Percentiles rank a stretch among this genome's conserved stretches.
Conservation (phyloP, 1,140 invertebrate species). For the Diuraphis noxia region DNA sequence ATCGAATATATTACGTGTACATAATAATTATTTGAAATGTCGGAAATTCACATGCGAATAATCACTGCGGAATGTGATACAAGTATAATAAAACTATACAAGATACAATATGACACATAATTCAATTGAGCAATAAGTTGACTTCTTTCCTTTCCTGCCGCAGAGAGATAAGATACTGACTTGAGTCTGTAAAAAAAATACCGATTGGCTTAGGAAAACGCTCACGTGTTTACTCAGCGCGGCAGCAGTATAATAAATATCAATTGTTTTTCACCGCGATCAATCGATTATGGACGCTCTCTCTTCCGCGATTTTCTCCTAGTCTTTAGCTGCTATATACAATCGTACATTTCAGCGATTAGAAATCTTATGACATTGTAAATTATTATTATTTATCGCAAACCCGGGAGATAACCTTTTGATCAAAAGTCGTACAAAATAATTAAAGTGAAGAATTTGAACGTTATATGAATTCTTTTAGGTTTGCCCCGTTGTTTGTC, state of each 20-base stretch:
- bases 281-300: conserved; percentile 29
- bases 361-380: neutral
- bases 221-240: neutral
- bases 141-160: neutral
- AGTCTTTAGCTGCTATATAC: neutral
- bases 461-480: neutral
- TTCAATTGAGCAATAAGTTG: neutral
- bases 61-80: too few species aligned
- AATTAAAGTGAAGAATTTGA: neutral
- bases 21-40: neutral
- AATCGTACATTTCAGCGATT: neutral
- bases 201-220: neutral
- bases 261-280: conserved; percentile 18
- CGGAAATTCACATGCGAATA: neutral
- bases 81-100: too few species aligned
- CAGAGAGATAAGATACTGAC: neutral
- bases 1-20: too few species aligned
- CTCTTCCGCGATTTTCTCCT: conserved; percentile 17
- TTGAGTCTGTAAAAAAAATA: neutral
- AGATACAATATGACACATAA: neutral
- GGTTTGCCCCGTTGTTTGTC: neutral
- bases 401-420: neutral
- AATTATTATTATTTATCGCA: neutral
- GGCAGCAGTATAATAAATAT: neutral
- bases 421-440: neutral